Evolutionary conservation across 1,140 invertebrate species (phyloP), one percentile per base, ranked within the genome.

Genomic region (Whitmania pigra): DNA sequence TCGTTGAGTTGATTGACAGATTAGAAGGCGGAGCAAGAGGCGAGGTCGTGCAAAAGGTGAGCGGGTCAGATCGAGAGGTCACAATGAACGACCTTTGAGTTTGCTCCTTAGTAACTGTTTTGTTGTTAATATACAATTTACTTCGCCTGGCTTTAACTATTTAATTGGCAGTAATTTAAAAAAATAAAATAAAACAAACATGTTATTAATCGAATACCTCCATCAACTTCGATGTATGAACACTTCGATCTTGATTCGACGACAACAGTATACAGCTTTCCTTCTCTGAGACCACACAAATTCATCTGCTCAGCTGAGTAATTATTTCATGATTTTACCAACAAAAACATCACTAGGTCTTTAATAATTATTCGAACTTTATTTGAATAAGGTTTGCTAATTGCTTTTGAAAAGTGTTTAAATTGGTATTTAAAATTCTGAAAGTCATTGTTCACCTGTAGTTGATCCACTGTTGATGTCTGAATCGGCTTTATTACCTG

Each of bases 211-310:
- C 11, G 57, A 63, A 31, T 68, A 72, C 71, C 76, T 74, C 78
- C 77, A 75, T 80, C 76, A 54, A 79, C 74, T 60, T 78, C 79
- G 40, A 74, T 77, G 73, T 81, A 81, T 69, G 80, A 78, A 72
- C 81, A 78, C 73, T 78, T 79, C 73, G 77, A 80, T 43, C 81
- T 76, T 11, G 80, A 80, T 74, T 83, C 82, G 17, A 83, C 80
- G 36, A 82, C 78, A 54, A 82, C 77, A 20, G 79, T 82, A 74
- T 83, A 83, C 7, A 76, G 71, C 2, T 77, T 79, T 40, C 75
- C 74, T 67, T 80, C 78, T 55, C 77, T 75, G 13, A 83, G 77
- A 63, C 76, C 77, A n/a, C 76, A 78, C 29, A 82, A 78, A 66
- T 80, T 71, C 31, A 82, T 74, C 72, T 81, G 78, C 72, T 81